These are phyloP conservation scores for Ligdia adustata DNA, from an alignment of 2,888 invertebrate species.

Conservation along the genomic window DNA sequence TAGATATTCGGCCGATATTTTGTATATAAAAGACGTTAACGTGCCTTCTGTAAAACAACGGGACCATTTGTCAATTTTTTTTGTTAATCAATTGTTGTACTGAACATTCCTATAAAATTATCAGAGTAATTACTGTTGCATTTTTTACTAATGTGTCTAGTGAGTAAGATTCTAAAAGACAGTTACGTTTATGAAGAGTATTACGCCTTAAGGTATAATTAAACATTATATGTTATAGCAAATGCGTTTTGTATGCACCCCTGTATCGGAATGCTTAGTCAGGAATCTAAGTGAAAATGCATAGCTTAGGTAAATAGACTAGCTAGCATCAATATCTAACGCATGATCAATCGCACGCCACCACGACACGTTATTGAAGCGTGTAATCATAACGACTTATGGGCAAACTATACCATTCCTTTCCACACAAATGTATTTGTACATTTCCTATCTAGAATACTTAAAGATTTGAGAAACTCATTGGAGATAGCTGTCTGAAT, in stretches of 20 bases:
- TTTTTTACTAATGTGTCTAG: conserved; percentile 56
- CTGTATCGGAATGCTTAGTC: neutral
- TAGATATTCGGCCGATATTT: conserved; percentile 41
- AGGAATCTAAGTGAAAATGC: conserved; percentile 1
- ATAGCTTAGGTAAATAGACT: conserved; percentile 2
- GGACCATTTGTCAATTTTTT: conserved; percentile 68
- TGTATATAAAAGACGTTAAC: conserved; percentile 43
- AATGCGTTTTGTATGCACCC: conserved; percentile 32
- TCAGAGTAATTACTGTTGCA: conserved; percentile 59
- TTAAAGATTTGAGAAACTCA: too few species aligned
- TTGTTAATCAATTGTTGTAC: conserved; percentile 66
- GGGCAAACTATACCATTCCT: too few species aligned
- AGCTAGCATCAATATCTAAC: conserved; percentile 8
- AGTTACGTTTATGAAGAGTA: conserved; percentile 76
- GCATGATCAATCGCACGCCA: conserved; percentile 9
- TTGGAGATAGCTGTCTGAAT: too few species aligned
- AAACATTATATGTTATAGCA: conserved; percentile 66
- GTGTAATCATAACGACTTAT: neutral
- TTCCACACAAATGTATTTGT: too few species aligned
- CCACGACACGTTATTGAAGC: neutral
- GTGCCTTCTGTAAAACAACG: conserved; percentile 69
- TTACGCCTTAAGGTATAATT: conserved; percentile 70
- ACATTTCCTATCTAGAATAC: too few species aligned
- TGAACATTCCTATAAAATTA: conserved; percentile 76
- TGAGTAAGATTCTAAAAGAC: conserved; percentile 55